Conservation (phyloP, 2,797 vertebrate genomes). For the Acanthis flammea region DNA sequence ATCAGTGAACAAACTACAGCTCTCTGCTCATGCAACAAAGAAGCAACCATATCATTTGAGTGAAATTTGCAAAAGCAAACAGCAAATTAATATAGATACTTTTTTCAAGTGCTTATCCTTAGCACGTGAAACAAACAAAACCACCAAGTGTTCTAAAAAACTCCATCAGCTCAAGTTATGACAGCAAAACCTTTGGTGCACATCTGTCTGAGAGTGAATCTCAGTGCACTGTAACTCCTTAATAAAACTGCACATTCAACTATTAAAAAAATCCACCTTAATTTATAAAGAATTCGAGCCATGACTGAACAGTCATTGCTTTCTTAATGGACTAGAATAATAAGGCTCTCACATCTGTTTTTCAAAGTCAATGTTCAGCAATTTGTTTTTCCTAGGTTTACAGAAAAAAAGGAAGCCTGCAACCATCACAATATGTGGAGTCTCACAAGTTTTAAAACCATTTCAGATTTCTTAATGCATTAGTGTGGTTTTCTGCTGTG, state of each 20-base stretch:
- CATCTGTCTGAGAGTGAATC: fast-evolving
- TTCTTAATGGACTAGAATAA: background rate
- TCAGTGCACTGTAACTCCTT: background rate
- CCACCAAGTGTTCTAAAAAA: background rate
- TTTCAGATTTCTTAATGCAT: background rate
- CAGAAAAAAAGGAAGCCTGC: background rate
- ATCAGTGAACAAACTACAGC: background rate
- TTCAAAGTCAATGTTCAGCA: background rate
- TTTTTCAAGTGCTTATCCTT: background rate
- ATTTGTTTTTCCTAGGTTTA: background rate
- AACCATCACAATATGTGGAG: background rate
- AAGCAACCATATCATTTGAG: background rate
- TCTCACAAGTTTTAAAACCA: background rate
- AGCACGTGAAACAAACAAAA: background rate
- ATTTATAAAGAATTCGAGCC: background rate
- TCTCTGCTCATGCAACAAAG: background rate
- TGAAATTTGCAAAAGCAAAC: background rate
- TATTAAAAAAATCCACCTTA: background rate
- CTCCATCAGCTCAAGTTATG: background rate
- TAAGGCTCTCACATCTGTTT: background rate
- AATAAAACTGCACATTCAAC: background rate
- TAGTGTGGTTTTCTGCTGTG: background rate
- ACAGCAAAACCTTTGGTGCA: background rate
- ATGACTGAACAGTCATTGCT: background rate
- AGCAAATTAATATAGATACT: background rate